phyloP scores from a whole-genome alignment of 2,888 invertebrate species.

The Epinotia nisella region DNA sequence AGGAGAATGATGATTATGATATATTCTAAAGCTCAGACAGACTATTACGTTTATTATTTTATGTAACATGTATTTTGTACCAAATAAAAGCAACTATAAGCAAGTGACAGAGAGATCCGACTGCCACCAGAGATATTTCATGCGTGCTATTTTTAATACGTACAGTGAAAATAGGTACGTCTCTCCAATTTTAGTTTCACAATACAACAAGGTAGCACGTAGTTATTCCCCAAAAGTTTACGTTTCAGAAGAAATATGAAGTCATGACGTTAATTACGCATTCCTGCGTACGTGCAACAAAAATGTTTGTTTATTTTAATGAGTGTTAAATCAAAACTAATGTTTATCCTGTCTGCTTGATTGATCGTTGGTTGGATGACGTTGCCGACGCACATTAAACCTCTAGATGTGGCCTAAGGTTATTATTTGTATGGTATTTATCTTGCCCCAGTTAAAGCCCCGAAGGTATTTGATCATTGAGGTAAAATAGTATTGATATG shows the following conservation, averaged over 20 bases:
- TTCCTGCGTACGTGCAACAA: slow-evolving; percentile 58
- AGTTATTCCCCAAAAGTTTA: slow-evolving; percentile 35
- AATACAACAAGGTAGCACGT: slow-evolving; percentile 28
- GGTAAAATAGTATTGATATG: background rate
- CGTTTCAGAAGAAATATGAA: slow-evolving; percentile 60
- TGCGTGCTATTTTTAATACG: background rate
- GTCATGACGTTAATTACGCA: slow-evolving; percentile 71
- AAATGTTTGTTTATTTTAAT: slow-evolving; percentile 73
- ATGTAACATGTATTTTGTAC: too few species aligned
- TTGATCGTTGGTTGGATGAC: slow-evolving; percentile 67
- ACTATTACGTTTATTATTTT: too few species aligned
- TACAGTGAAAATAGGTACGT: background rate
- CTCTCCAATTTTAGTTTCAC: slow-evolving; percentile 17
- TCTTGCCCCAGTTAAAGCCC: slow-evolving; percentile 12
- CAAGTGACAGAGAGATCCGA: background rate
- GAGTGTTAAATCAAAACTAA: slow-evolving; percentile 72
- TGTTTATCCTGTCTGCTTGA: slow-evolving; percentile 72
- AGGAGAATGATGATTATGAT: too few species aligned
- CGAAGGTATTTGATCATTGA: slow-evolving; percentile 10
- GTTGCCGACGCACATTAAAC: slow-evolving; percentile 48
- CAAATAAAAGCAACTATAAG: too few species aligned
- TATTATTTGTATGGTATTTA: slow-evolving; percentile 46
- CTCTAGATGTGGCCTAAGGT: slow-evolving; percentile 59
- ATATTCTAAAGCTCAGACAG: too few species aligned
- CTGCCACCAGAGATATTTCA: background rate